These are phyloP conservation scores for Amphiduros pacificus DNA, from an alignment of 2,888 invertebrate genomes.

Conservation along the genomic window DNA sequence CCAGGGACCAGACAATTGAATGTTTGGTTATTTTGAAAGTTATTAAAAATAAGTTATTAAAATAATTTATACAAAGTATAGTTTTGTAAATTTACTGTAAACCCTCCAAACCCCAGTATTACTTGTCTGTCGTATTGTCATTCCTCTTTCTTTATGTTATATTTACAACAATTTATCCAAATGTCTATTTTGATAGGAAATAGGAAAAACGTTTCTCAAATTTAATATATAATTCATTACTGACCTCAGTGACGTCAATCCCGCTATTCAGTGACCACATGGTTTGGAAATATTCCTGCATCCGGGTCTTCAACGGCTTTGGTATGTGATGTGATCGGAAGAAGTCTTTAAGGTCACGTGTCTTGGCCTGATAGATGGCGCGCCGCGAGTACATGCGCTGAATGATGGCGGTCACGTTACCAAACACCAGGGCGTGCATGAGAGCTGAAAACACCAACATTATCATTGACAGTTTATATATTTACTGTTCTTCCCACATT, in stretches of 20 bases:
- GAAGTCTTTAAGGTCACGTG: slow-evolving; percentile 94
- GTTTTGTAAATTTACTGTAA: too few relatives aligned
- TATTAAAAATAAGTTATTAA: too few relatives aligned
- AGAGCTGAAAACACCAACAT: slow-evolving; percentile 84
- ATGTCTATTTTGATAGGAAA: too few relatives aligned
- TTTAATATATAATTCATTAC: not conserved
- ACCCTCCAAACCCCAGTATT: too few relatives aligned
- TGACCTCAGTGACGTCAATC: slow-evolving; percentile 93
- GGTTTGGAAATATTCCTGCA: slow-evolving; percentile 97
- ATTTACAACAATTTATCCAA: too few relatives aligned
- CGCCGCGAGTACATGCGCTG: slow-evolving; percentile 94
- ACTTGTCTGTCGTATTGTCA: too few relatives aligned
- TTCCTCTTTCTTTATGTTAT: too few relatives aligned
- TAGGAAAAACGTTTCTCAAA: not conserved
- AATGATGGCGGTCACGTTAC: slow-evolving; percentile 96
- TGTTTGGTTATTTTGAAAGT: too few relatives aligned
- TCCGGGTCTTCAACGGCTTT: slow-evolving; percentile 89
- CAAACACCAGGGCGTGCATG: slow-evolving; percentile 97
- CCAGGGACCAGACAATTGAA: too few relatives aligned
- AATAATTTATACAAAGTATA: too few relatives aligned
- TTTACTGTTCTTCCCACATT: too few relatives aligned
- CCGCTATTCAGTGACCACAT: slow-evolving; percentile 98
- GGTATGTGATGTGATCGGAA: slow-evolving; percentile 92
- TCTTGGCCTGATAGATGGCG: slow-evolving; percentile 91
- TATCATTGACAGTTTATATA: too few relatives aligned